Evolutionary conservation across 2,113 vertebrate genomes (phyloP), one percentile per base, ranked within the genome.

Genomic region (Poeciliopsis occidentalis): DNA sequence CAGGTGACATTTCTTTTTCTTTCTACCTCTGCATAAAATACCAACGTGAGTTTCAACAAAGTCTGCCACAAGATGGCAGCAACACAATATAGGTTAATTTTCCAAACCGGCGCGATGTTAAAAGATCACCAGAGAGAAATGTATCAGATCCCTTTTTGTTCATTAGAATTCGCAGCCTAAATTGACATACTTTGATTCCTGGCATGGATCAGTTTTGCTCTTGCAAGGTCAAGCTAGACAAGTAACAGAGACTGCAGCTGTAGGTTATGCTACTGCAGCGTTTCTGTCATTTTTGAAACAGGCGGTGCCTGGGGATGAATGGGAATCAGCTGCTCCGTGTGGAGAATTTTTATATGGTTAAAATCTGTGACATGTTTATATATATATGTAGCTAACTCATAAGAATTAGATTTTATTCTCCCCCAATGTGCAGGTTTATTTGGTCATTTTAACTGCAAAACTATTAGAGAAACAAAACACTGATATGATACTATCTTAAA

Each of bases 1-100:
- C 34, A 3, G 2, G 34, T 37, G 34, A 37, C 34, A 11, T 37
- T 12, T 37, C 34, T 37, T 37, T 37, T 11, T 37, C 34, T 37
- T 57, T 54, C 47, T 54, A 24, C 7, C 7, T 6, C 24, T 57
- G 19, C 51, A 8, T 19, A 17, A 12, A 11, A 30, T 27, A 17
- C 19, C 19, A 1, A 27, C 32, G 61, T 70, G 69, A 61, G 63
- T 41, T 60, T 3, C 24, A 6, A 44, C 1, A 34, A 0, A 1
- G 24, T 1, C 1, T 11, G 26, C 76, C 89, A 88, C 83, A 57
- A 64, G 91, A 65, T 68, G 85, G 88, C 75, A 82, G 73, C 66
- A 90, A 69, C 39, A 69, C 27, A 67, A 15, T 12, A 0, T 19
- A 27, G 3, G 27, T 11, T 69, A 47, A 19, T 47, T 47, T 47